Conservation (phyloP, 64 coral and sea anemone species). For the Dendronephthya gigantea region DNA sequence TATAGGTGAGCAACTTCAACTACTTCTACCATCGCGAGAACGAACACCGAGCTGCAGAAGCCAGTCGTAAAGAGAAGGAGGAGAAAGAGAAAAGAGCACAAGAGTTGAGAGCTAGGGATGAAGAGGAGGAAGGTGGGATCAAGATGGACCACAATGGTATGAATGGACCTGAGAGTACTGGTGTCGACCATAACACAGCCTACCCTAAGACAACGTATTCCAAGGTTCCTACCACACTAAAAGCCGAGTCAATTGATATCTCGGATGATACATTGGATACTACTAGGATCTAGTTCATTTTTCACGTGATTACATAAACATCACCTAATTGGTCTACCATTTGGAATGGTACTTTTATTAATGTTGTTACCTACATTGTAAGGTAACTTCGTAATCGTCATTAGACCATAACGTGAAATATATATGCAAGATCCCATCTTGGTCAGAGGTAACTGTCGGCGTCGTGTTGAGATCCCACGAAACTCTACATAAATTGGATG, state of each 20-base stretch:
- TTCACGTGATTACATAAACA: background rate
- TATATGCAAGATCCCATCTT: background rate
- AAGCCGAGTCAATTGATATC: background rate
- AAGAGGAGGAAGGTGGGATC: constrained; percentile 20
- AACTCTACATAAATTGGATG: background rate
- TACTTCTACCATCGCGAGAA: constrained; percentile 99
- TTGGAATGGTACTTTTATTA: background rate
- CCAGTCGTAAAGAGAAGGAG: constrained; percentile 91
- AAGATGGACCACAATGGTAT: constrained; percentile 78
- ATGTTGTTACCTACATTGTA: background rate
- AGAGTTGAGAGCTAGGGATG: constrained; percentile 19
- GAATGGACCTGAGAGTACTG: constrained; percentile 73
- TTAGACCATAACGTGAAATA: background rate
- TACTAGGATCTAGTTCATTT: constrained; percentile 7
- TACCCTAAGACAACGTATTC: background rate
- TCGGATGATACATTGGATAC: background rate
- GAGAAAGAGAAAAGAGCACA: constrained; percentile 43
- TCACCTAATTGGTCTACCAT: background rate
- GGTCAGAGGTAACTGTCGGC: background rate
- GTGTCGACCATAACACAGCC: constrained; percentile 36
- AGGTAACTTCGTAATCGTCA: background rate
- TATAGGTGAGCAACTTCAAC: constrained; percentile 69
- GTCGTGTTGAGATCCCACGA: background rate
- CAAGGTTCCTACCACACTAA: background rate
- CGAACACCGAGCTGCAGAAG: constrained; percentile 80